Evolutionary conservation across 2,113 vertebrate genomes (phyloP).

Genomic region (Leptocoma aspasia): DNA sequence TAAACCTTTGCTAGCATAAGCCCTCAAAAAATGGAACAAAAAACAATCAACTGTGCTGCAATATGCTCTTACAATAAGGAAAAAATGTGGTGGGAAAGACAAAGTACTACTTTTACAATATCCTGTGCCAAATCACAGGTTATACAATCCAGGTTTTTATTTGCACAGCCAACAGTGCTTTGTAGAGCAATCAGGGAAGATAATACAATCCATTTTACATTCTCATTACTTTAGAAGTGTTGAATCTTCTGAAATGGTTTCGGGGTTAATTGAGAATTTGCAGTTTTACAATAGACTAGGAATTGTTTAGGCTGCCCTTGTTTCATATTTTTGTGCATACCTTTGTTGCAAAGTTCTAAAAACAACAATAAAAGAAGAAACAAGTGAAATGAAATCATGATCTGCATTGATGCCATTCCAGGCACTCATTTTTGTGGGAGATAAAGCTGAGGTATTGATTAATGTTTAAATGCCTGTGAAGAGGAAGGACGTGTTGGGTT

Average conservation of each 20-base stretch:
- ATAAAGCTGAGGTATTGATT: constrained; percentile 45
- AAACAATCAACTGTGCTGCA: neutral
- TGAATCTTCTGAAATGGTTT: constrained; percentile 52
- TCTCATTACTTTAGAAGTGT: constrained; percentile 52
- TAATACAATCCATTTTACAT: constrained; percentile 49
- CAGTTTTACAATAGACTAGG: constrained; percentile 14
- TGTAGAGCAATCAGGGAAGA: constrained; percentile 43
- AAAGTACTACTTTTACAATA: constrained; percentile 17
- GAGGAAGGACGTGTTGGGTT: neutral
- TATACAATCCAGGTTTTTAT: constrained; percentile 28
- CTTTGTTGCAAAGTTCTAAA: constrained; percentile 22
- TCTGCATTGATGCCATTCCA: neutral
- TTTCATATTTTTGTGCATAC: neutral
- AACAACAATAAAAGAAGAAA: constrained; percentile 1
- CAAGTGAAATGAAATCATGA: neutral
- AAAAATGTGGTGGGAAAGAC: constrained; percentile 38
- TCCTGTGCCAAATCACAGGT: constrained; percentile 30
- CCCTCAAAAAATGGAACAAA: neutral
- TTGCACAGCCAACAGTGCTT: constrained; percentile 36
- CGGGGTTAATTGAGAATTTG: constrained; percentile 41
- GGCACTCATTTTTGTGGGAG: neutral
- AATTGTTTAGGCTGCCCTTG: constrained; percentile 25
- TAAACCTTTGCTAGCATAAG: neutral
- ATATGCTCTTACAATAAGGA: constrained; percentile 3
- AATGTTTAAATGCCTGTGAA: constrained; percentile 17